Evolutionary conservation across 2,888 invertebrate species (phyloP), one percentile per base, ranked within the genome.

Genomic region (Pardosa pseudoannulata): DNA sequence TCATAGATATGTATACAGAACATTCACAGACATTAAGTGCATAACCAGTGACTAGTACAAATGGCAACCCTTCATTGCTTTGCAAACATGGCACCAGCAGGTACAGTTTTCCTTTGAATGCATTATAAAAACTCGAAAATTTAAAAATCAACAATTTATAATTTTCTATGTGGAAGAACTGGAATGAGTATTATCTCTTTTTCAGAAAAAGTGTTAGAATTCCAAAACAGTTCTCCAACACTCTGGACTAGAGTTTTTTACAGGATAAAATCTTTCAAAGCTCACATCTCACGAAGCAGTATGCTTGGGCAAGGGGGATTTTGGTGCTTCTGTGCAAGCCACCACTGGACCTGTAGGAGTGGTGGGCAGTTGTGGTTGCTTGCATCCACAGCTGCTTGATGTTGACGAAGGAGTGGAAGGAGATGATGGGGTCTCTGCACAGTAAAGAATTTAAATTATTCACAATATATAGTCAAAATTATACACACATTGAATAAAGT

Each of bases 151-250:
- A 36, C 36, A 41, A 46, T 71, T 81, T 81, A 81, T 62, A 81
- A 56, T 6, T 72, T 73, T 64, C 28, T 75, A 76, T 82, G n/a
- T 82, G 82, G 82, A 82, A 82, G 82, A 82, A 36, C 82, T 82
- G 82, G 82, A 82, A 82, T 82, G 75, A 81, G 81, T 56, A 23
- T 56, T 56, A 23, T 46, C 46, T 9, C 46, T 16, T 11, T 46
- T 46, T 36, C 16, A 9, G 36, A 9, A 46, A 46, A 2, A 46
- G 46, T 16, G 46, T 46, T 16, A 16, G 46, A 46, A 9, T 46
- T 46, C 16, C 2, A 46, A 46, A 46, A 46, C 7, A 46, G n/a
- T 46, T 46, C 46, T 56, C 56, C 56, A 56, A 56, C 19, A 23
- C 23, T 56, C 2, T 56, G 56, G 56, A 56, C 56, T 56, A 56